Conservation (phyloP, 2,113 vertebrate genomes). For the Motacilla tschutschensis region DNA sequence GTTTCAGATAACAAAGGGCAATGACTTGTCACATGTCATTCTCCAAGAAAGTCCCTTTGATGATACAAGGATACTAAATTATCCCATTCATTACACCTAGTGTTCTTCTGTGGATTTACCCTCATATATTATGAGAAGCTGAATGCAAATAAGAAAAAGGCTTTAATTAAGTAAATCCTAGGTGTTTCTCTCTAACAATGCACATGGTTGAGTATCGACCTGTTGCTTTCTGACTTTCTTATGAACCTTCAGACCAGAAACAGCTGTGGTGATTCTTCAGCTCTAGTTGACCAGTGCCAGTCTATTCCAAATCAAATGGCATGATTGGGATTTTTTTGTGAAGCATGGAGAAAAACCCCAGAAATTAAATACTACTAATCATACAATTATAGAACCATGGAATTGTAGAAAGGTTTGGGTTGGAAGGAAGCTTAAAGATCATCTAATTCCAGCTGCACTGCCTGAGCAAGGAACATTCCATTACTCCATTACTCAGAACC, state of each 20-base stretch:
- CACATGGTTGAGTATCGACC: neutral
- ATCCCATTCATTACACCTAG: neutral
- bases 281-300: neutral
- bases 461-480: neutral
- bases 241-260: neutral
- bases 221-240: neutral
- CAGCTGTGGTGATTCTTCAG: neutral
- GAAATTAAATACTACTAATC: neutral
- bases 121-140: neutral
- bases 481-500: neutral
- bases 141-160: neutral
- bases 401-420: neutral
- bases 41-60: neutral
- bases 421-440: neutral
- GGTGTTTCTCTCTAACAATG: neutral
- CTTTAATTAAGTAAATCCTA: neutral
- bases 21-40: neutral
- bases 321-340: neutral
- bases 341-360: neutral
- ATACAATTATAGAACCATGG: neutral
- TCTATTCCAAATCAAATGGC: neutral
- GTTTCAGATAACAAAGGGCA: neutral
- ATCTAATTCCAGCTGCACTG: neutral
- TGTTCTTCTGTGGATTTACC: neutral
- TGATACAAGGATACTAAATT: neutral